These are phyloP conservation scores for Drosophila novamexicana DNA, from an alignment of 1,140 invertebrate genomes.

Conservation along the genomic window DNA sequence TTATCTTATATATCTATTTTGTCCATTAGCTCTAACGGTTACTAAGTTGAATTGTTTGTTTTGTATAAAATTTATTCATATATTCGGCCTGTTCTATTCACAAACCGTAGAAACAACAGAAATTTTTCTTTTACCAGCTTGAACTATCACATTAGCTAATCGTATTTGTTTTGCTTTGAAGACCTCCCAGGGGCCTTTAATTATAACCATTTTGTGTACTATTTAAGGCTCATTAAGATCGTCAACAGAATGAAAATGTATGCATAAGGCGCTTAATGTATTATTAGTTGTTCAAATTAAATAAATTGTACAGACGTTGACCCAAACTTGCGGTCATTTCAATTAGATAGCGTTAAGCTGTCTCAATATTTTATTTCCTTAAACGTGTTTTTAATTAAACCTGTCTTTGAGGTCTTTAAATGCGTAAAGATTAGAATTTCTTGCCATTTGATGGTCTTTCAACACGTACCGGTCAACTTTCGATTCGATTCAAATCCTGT, in stretches of 20 bases:
- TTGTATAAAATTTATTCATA: slow-evolving; percentile 64
- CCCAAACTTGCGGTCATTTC: slow-evolving; percentile 32
- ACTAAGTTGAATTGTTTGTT: slow-evolving; percentile 43
- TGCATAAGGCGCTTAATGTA: slow-evolving; percentile 20
- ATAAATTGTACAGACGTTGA: slow-evolving; percentile 45
- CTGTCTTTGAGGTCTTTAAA: background rate
- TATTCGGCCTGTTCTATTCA: slow-evolving; percentile 43
- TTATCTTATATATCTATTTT: slow-evolving; percentile 52
- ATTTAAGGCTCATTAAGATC: slow-evolving; percentile 34
- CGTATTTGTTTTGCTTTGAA: slow-evolving; percentile 37
- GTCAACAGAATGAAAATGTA: slow-evolving; percentile 26
- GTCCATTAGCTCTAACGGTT: slow-evolving; percentile 73
- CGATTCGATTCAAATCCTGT: slow-evolving; percentile 9
- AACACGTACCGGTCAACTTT: background rate
- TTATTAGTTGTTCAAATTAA: slow-evolving; percentile 1
- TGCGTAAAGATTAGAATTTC: background rate
- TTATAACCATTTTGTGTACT: slow-evolving; percentile 47
- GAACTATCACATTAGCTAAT: slow-evolving; percentile 69
- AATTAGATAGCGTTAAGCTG: slow-evolving; percentile 39
- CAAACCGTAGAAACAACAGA: slow-evolving; percentile 7
- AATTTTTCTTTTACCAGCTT: slow-evolving; percentile 54
- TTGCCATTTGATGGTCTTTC: background rate
- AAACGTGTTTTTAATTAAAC: slow-evolving; percentile 11
- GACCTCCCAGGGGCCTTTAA: slow-evolving; percentile 24
- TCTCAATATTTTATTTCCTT: slow-evolving; percentile 4